Percentiles rank a stretch among this genome's conserved stretches.
Conservation (phyloP, 2,797 vertebrate species). For the Sebastes variabilis region DNA sequence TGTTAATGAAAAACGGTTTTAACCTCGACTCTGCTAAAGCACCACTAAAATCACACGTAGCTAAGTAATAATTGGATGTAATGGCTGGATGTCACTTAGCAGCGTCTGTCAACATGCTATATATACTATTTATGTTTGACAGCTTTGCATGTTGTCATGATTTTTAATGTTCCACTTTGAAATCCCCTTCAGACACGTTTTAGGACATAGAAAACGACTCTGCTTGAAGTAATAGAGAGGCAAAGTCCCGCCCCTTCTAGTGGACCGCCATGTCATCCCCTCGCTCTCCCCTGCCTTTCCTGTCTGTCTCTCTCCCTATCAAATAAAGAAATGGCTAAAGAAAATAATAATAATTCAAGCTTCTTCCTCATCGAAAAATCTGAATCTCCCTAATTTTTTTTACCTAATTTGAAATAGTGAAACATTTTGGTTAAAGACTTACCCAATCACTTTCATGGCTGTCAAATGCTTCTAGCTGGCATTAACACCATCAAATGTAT, state of each 20-base stretch:
- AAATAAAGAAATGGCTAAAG: background rate
- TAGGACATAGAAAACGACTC: background rate
- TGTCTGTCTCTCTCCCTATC: background rate
- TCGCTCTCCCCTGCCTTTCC: background rate
- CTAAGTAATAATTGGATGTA: background rate
- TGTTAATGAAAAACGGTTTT: conserved; percentile 6
- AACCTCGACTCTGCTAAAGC: background rate
- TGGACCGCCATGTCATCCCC: too few relatives aligned
- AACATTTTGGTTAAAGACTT: too few relatives aligned
- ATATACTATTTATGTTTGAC: background rate
- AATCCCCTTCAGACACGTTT: background rate
- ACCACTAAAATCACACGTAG: background rate
- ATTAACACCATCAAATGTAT: background rate
- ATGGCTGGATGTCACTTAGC: background rate
- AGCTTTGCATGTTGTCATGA: background rate
- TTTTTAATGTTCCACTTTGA: background rate
- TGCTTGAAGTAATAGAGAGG: background rate
- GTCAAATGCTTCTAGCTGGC: background rate
- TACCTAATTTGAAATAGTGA: background rate
- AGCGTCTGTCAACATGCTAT: background rate
- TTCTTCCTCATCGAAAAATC: too few relatives aligned
- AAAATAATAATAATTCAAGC: background rate
- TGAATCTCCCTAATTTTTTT: too few relatives aligned
- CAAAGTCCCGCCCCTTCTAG: too few relatives aligned
- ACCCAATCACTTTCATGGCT: background rate